Evolutionary conservation across 1,140 invertebrate species (phyloP).

Genomic region (Oryctes rhinoceros): DNA sequence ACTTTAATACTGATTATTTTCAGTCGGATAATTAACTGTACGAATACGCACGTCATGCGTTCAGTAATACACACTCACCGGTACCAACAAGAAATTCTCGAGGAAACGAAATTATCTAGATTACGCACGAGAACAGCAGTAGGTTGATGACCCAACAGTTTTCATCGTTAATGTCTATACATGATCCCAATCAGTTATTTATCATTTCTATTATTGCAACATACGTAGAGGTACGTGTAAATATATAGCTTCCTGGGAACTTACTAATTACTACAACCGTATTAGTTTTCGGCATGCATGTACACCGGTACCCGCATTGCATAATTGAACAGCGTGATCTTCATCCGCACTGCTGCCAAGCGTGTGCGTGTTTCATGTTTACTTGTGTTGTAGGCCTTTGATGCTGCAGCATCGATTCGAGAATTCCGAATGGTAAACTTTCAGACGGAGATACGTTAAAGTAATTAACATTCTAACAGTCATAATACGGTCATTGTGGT

Average conservation of each 20-base stretch:
- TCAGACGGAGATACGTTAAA: not conserved
- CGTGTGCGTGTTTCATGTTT: slow-evolving; percentile 10
- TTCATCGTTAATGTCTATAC: not conserved
- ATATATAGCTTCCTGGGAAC: slow-evolving; percentile 31
- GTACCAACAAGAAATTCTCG: not conserved
- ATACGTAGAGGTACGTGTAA: not conserved
- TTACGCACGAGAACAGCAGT: not conserved
- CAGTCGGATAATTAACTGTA: not conserved
- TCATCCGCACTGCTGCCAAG: not conserved
- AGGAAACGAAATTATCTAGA: slow-evolving; percentile 3
- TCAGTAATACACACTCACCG: not conserved
- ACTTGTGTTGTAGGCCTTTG: not conserved
- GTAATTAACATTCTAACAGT: slow-evolving; percentile 29
- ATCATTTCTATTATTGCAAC: slow-evolving; percentile 30
- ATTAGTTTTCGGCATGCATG: not conserved
- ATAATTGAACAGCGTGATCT: slow-evolving; percentile 5
- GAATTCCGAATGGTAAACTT: slow-evolving; percentile 1
- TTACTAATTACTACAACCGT: slow-evolving; percentile 25
- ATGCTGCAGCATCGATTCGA: not conserved
- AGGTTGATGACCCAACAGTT: slow-evolving; percentile 11
- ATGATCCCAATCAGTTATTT: slow-evolving; percentile 28
- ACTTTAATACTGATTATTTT: not conserved
- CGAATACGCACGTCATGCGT: not conserved
- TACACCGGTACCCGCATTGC: not conserved
- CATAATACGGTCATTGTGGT: slow-evolving; percentile 13